Evolutionary conservation across 37 sponge, comb jelly and placozoan species (phyloP).

Genomic region (Amphimedon queenslandica): DNA sequence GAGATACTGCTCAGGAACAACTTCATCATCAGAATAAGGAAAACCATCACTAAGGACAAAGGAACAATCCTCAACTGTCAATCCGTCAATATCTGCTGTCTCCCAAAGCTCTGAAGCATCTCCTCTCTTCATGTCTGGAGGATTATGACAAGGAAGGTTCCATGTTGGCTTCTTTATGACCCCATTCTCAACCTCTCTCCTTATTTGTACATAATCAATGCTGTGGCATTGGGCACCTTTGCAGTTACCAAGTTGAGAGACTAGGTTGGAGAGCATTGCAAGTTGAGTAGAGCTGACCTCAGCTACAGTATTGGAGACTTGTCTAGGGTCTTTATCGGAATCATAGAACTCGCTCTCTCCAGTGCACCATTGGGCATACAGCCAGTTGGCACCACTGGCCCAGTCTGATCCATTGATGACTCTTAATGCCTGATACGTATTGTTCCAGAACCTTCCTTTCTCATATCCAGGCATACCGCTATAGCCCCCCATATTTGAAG

Average conservation of each 20-base stretch:
- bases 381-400: constrained; percentile 63
- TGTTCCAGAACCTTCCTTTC: constrained; percentile 61
- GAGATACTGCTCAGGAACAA: constrained; percentile 16
- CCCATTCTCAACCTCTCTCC: background rate
- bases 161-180: background rate
- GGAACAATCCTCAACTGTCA: no score
- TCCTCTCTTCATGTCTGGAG: constrained; percentile 32
- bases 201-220: constrained; percentile 15
- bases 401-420: constrained; percentile 64
- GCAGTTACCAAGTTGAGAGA: constrained; percentile 24
- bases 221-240: constrained; percentile 34
- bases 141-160: constrained; percentile 49
- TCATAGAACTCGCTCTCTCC: constrained; percentile 71
- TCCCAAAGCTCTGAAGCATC: constrained; percentile 1
- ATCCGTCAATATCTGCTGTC: background rate
- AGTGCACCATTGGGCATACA: constrained; percentile 74
- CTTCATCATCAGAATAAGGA: constrained; percentile 55
- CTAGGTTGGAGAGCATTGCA: constrained; percentile 17
- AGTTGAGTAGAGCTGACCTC: constrained; percentile 11
- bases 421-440: constrained; percentile 64
- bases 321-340: constrained; percentile 27
- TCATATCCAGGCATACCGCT: constrained; percentile 43
- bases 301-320: constrained; percentile 28
- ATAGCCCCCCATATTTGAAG: constrained; percentile 64
- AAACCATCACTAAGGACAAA: constrained; percentile 22